Percentiles rank a stretch among this genome's conserved stretches.
Conservation (phyloP, 2,888 invertebrate genomes). For the Drosophila mulleri region DNA sequence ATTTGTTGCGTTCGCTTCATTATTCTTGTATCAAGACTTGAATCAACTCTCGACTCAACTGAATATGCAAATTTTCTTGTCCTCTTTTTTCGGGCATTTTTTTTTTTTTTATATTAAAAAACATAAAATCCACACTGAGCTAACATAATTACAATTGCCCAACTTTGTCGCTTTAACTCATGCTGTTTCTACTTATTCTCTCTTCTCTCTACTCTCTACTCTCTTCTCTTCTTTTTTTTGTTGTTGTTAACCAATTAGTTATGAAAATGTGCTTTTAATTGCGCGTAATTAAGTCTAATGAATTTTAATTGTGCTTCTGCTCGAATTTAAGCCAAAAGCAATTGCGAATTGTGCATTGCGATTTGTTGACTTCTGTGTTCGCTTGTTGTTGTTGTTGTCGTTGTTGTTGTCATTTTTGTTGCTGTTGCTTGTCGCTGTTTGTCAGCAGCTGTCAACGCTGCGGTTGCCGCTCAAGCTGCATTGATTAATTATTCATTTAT, state of each 20-base stretch:
- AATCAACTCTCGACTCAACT: not conserved
- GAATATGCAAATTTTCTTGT: constrained; percentile 19
- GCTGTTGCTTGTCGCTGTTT: constrained; percentile 22
- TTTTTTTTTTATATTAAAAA: constrained; percentile 22
- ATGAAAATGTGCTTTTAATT: constrained; percentile 76
- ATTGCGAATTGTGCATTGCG: constrained; percentile 14
- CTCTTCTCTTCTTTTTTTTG: constrained; percentile 2
- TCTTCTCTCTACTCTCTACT: not conserved
- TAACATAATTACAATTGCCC: constrained; percentile 43
- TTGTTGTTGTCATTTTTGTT: not conserved
- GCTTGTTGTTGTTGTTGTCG: constrained; percentile 2
- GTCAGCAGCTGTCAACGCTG: constrained; percentile 58
- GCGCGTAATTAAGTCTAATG: constrained; percentile 71
- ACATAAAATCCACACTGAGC: constrained; percentile 51
- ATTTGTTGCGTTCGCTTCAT: constrained; percentile 40
- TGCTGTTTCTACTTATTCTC: not conserved
- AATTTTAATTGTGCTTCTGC: constrained; percentile 63
- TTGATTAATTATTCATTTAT: constrained; percentile 49
- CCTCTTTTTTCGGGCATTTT: not conserved
- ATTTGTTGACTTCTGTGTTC: constrained; percentile 19
- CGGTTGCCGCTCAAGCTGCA: constrained; percentile 43
- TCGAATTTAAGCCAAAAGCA: constrained; percentile 61
- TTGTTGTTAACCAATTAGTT: constrained; percentile 60
- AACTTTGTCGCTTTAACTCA: constrained; percentile 23
- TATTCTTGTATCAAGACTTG: constrained; percentile 24